phyloP scores from a whole-genome alignment of 2,888 invertebrate genomes.

The Rhodophaea formosa region DNA sequence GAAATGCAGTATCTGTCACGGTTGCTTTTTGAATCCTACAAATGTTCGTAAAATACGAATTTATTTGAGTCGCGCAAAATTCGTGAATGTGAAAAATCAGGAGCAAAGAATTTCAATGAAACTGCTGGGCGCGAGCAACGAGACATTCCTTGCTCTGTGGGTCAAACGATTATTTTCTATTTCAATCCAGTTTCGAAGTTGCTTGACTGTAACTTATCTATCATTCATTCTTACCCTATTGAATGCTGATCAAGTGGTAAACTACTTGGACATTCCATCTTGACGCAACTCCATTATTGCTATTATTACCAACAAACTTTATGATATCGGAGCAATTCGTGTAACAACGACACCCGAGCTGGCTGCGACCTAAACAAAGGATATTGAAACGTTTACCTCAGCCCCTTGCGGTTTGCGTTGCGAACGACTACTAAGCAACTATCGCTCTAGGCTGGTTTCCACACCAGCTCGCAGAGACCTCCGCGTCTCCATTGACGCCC shows the following conservation, averaged over 20 bases:
- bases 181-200: too few relatives aligned
- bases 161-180: too few relatives aligned
- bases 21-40: not conserved
- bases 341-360: conserved; percentile 33
- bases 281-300: not conserved
- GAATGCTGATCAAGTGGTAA: too few relatives aligned
- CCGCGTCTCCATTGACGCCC: conserved; percentile 30
- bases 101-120: too few relatives aligned
- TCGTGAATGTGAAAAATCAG: too few relatives aligned
- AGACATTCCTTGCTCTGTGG: too few relatives aligned
- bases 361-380: conserved; percentile 54
- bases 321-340: conserved; percentile 3
- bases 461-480: conserved; percentile 39
- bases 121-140: too few relatives aligned
- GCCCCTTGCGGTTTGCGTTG: conserved; percentile 60
- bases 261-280: not conserved
- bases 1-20: not conserved
- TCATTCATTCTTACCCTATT: too few relatives aligned
- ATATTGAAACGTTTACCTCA: conserved; percentile 59
- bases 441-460: conserved; percentile 50
- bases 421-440: conserved; percentile 60
- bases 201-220: too few relatives aligned
- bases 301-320: conserved; percentile 5
- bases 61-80: too few relatives aligned
- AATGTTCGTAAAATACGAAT: not conserved